These are phyloP conservation scores for Drosophila nasuta DNA, from an alignment of 1,140 invertebrate species.

Conservation along the genomic window DNA sequence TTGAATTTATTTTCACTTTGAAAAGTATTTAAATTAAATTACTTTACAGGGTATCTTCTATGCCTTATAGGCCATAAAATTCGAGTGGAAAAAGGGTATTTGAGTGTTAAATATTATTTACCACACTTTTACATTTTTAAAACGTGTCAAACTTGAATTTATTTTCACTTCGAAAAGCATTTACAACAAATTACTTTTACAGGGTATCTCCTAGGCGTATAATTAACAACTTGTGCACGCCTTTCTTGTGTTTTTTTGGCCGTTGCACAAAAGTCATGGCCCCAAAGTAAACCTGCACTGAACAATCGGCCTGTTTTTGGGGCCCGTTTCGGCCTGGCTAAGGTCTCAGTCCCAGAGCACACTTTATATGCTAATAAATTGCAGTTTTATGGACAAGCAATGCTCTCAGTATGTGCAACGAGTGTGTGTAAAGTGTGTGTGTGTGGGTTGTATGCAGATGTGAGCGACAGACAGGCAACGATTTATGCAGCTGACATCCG, in stretches of 20 bases:
- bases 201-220: neutral
- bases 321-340: slow-evolving; percentile 36
- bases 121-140: neutral
- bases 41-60: neutral
- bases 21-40: too few relatives aligned
- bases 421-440: slow-evolving; percentile 25
- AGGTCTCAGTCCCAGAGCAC: slow-evolving; percentile 48
- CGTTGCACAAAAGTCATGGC: slow-evolving; percentile 35
- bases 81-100: neutral
- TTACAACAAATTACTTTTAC: neutral
- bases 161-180: too few relatives aligned
- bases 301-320: slow-evolving; percentile 24
- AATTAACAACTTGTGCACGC: neutral
- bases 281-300: slow-evolving; percentile 19
- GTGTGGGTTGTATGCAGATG: slow-evolving; percentile 33
- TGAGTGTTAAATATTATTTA: neutral
- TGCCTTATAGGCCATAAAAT: slow-evolving; percentile 8
- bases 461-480: slow-evolving; percentile 52
- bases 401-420: slow-evolving; percentile 28
- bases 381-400: slow-evolving; percentile 75
- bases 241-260: slow-evolving; percentile 23
- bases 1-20: too few relatives aligned
- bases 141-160: too few relatives aligned
- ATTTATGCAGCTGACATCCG: slow-evolving; percentile 83
- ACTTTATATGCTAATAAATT: slow-evolving; percentile 82